Base-by-base conservation (phyloP, 2,888 invertebrate species). In the Macaria liturata region DNA sequence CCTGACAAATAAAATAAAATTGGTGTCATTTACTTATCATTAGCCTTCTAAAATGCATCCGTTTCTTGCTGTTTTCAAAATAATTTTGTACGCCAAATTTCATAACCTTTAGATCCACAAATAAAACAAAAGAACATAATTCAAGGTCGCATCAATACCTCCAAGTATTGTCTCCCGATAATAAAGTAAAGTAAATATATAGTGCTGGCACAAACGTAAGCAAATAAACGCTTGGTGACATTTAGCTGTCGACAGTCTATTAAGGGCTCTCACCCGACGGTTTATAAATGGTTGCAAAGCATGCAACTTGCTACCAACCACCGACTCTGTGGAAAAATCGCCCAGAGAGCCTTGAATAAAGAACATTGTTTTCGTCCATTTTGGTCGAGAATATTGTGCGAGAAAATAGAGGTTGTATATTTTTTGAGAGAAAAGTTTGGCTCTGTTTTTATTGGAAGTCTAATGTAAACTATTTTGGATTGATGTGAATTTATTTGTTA, bases 181-280 rank as follows among this genome's bases (percentile, higher is more conserved):
- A 76, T 81, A 80, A 84, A 81, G 71, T 80, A 65, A 75, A 75
- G 73, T 80, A 67, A 79, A 83, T 80, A 82, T 81, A 80, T n/a
- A n/a, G n/a, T n/a, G n/a, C 75, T 72, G 73, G 70, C 71, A 71
- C 71, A 71, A 80, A 80, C 68, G 78, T 81, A 78, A 78, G 79
- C 81, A 82, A 86, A 88, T 87, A 90, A 88, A 85, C 81, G 81
- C 64, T 70, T 71, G 80, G 84, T 85, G 91, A 91, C 92, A 91
- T 89, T 90, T 87, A 83, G 80, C 87, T 90, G 92, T 92, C 91
- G 83, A 71, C 91, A 76, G 87, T 77, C 90, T 91, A 89, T 91
- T 89, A 91, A 86, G 86, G 88, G 85, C 84, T 83, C 86, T 85
- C 86, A 80, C 83, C 80, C 79, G 75, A 69, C 72, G 72, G 71